Conservation (phyloP, 2,888 invertebrate genomes). For the Drosophila peninsularis region DNA sequence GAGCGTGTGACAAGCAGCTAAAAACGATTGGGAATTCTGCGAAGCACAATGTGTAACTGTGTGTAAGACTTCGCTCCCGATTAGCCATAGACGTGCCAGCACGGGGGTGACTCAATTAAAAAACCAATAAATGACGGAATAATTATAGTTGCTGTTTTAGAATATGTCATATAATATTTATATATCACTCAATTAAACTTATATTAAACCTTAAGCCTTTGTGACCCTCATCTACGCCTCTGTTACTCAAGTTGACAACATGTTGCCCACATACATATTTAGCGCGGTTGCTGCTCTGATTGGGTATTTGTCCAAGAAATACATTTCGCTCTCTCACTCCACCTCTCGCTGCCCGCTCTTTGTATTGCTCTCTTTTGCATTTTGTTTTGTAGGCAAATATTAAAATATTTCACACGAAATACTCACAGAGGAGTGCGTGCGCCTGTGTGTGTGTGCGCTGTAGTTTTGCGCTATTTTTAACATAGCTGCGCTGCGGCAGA, state of each 20-base stretch:
- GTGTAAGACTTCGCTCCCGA: constrained; percentile 39
- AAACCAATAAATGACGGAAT: background rate
- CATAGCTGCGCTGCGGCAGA: constrained; percentile 20
- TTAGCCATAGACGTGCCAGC: constrained; percentile 36
- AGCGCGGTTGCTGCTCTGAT: constrained; percentile 53
- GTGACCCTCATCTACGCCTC: constrained; percentile 26
- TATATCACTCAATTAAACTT: background rate
- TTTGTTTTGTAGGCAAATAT: constrained; percentile 68
- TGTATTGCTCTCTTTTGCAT: constrained; percentile 19
- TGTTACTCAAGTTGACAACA: constrained; percentile 56
- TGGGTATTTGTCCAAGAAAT: constrained; percentile 63
- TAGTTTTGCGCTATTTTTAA: constrained; percentile 61
- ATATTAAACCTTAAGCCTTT: background rate
- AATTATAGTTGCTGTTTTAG: background rate
- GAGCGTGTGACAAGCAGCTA: constrained; percentile 67
- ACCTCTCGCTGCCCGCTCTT: constrained; percentile 24
- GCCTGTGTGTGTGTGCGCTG: constrained; percentile 14
- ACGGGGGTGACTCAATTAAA: background rate
- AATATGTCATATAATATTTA: background rate
- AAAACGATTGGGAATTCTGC: constrained; percentile 57
- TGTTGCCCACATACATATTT: constrained; percentile 61
- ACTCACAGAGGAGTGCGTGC: constrained; percentile 28
- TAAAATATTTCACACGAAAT: constrained; percentile 71
- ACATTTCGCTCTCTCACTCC: constrained; percentile 30
- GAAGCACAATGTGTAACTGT: constrained; percentile 43